Percentiles rank a stretch among this genome's conserved stretches.
Evolutionary conservation across 2,113 vertebrate genomes (phyloP).

Genomic region (Cyprinodon brontotheroides): DNA sequence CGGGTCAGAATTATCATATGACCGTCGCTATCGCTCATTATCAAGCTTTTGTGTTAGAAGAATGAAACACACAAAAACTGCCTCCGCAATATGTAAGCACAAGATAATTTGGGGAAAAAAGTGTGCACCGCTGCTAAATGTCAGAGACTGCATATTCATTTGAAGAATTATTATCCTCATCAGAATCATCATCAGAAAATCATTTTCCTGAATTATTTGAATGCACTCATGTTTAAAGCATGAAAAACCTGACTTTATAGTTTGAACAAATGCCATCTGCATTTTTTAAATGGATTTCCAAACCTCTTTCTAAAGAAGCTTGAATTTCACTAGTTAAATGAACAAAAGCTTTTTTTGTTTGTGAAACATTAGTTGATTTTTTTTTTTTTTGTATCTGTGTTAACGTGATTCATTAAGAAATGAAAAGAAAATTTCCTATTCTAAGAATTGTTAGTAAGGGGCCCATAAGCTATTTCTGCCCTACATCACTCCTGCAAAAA

Average conservation of each 20-base stretch:
- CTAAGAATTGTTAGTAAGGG: neutral
- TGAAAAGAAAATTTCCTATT: neutral
- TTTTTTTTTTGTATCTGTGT: neutral
- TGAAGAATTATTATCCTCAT: constrained; percentile 51
- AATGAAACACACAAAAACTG: constrained; percentile 20
- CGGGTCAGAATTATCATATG: constrained; percentile 54
- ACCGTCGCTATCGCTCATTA: constrained; percentile 15
- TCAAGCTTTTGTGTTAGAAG: constrained; percentile 6
- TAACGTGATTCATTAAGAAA: neutral
- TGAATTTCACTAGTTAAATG: constrained; percentile 13
- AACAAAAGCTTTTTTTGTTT: neutral
- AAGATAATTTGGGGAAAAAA: constrained; percentile 24
- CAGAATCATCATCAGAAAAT: constrained; percentile 48
- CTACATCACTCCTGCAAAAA: neutral
- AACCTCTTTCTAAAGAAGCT: constrained; percentile 12
- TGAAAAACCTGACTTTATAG: constrained; percentile 32
- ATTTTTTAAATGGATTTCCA: constrained; percentile 25
- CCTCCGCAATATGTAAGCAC: constrained; percentile 26
- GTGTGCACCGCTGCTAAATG: constrained; percentile 28
- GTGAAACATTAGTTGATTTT: neutral
- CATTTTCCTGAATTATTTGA: constrained; percentile 44
- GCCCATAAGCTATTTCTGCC: neutral
- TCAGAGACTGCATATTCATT: constrained; percentile 49
- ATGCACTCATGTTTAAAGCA: constrained; percentile 26
- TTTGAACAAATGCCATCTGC: constrained; percentile 32